Conservation (phyloP, 2,797 vertebrate genomes). For the Poeciliopsis turneri region DNA sequence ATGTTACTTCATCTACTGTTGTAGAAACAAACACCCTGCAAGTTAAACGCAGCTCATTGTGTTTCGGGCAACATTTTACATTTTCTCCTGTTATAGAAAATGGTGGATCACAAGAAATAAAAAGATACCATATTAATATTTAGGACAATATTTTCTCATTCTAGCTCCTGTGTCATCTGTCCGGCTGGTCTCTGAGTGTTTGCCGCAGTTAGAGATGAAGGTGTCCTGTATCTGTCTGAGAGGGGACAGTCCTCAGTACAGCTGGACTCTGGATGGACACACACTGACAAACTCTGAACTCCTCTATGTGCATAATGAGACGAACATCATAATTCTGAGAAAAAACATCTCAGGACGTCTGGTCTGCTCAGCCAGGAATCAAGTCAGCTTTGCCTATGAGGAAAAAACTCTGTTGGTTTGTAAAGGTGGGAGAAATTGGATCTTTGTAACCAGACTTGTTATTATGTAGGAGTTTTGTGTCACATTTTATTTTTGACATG, state of each 20-base stretch:
- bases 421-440: background rate
- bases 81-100: no score
- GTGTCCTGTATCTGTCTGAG: conserved; percentile 47
- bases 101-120: no score
- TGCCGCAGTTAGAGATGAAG: conserved; percentile 17
- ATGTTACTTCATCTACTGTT: no score
- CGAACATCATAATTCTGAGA: conserved; percentile 44
- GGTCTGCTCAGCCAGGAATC: conserved; percentile 54
- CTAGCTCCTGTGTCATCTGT: conserved; percentile 64
- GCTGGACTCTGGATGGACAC: conserved; percentile 60
- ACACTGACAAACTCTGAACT: conserved; percentile 42
- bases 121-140: no score
- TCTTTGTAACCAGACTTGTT: background rate
- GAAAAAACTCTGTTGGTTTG: background rate
- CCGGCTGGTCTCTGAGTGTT: conserved; percentile 18
- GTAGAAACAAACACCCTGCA: no score
- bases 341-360: conserved; percentile 27
- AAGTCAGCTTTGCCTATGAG: fast-evolving
- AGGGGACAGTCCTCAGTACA: conserved; percentile 60
- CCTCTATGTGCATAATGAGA: conserved; percentile 17
- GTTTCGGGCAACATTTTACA: no score
- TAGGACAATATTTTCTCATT: conserved; percentile 3
- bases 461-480: background rate
- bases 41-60: no score
- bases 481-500: background rate